Evolutionary conservation across 2,888 invertebrate species (phyloP), one percentile per base, ranked within the genome.

Genomic region (Falcaria lacertinaria): DNA sequence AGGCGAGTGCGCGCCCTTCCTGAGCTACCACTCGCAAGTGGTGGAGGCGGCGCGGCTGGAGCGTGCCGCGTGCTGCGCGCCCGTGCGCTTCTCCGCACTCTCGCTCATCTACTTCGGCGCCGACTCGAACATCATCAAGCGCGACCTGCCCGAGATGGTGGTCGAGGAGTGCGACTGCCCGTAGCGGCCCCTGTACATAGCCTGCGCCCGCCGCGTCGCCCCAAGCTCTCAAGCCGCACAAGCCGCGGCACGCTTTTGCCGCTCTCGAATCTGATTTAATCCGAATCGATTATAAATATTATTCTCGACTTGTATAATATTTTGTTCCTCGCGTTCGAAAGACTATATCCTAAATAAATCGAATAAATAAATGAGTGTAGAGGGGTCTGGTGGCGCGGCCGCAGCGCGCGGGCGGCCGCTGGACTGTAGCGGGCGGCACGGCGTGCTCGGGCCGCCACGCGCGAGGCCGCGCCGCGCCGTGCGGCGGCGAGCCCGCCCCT

Each of bases 101-200:
- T 96, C 96, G 60, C 91, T 97, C 61, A 96, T 97, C 76, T 97
- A 97, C 88, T 96, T 96, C 87, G 97, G 97, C 60, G 94, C 93
- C 50, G 96, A 96, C 88, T 93, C 94, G 58, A 95, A 94, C 89
- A 96, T 97, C 81, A 96, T 97, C 82, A 97, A 97, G 84, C 92
- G 97, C 69, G 97, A 97, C 90, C 90, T 97, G 77, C 97, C 97
- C 58, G 97, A 97, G 91, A 97, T 97, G 97, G 96, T 97, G 64
- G 97, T 97, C 53, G 97, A 97, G 84, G 97, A 97, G 90, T 97
- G 97, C 89, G 97, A 97, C 64, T 97, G 97, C 87, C 97, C 97
- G 64, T 97, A 92, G 80, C 85, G 74, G 62, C 62, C 64, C 61
- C 66, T 76, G 78, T 75, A 75, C 77, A 76, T 73, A 75, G 74